Conservation (phyloP, 37 sponge, comb jelly and placozoan species). For the Hormiphora californensis region DNA sequence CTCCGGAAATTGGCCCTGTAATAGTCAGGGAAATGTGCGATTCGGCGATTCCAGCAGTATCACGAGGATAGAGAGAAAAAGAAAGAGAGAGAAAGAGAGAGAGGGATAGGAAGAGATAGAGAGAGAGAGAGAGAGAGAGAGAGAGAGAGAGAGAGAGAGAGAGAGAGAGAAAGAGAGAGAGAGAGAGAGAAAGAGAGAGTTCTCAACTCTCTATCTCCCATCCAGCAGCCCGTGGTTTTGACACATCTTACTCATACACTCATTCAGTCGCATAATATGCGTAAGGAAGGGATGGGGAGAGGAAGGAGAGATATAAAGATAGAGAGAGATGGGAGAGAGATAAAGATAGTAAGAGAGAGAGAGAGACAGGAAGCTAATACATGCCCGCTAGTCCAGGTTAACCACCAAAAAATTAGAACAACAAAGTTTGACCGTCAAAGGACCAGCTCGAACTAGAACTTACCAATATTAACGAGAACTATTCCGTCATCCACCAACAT, state of each 20-base stretch:
- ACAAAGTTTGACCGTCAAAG: neutral
- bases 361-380: neutral
- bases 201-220: too few relatives aligned
- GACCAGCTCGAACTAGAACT: neutral
- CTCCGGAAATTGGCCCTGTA: too few relatives aligned
- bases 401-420: neutral
- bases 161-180: neutral
- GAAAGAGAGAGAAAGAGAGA: neutral
- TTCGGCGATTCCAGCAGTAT: too few relatives aligned
- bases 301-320: neutral
- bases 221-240: too few relatives aligned
- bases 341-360: neutral
- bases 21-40: too few relatives aligned
- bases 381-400: too few relatives aligned
- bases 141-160: neutral
- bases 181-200: neutral
- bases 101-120: neutral
- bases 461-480: conserved; percentile 58
- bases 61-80: neutral
- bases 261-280: too few relatives aligned
- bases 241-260: too few relatives aligned
- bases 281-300: neutral
- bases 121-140: neutral
- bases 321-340: neutral
- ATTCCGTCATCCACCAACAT: conserved; percentile 43